phyloP scores from a whole-genome alignment of 2,797 vertebrate genomes.

The Trachops cirrhosus region DNA sequence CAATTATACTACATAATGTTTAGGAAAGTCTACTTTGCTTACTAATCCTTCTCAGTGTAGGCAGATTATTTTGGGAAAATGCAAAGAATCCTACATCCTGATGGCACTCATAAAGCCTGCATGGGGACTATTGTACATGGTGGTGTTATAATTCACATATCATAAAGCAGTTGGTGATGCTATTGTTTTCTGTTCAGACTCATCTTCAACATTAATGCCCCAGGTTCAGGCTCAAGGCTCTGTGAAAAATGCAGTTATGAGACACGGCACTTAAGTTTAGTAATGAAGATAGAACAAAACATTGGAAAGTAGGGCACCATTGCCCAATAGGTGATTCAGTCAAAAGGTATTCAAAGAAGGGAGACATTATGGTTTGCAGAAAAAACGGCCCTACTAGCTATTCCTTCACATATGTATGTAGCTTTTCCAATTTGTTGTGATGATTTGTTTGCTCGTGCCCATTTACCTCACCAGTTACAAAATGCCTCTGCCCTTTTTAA shows the following conservation, averaged over 20 bases:
- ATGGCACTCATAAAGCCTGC: not conserved
- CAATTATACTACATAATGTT: not conserved
- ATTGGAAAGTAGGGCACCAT: not conserved
- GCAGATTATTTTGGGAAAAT: not conserved
- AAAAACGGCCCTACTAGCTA: not conserved
- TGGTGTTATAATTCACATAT: not conserved
- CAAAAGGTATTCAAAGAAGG: not conserved
- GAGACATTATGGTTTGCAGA: not conserved
- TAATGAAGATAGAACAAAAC: not conserved
- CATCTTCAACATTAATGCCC: not conserved
- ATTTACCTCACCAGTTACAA: not conserved
- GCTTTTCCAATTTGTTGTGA: not conserved
- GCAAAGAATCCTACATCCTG: not conserved
- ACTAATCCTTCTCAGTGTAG: not conserved
- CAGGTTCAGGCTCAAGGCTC: not conserved
- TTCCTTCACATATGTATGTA: not conserved
- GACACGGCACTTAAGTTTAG: not conserved
- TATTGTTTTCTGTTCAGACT: not conserved
- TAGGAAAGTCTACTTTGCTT: not conserved
- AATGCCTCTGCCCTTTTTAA: not conserved
- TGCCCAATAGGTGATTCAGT: not conserved
- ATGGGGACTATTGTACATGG: too few relatives aligned
- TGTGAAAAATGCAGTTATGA: not conserved
- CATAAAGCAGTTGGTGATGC: not conserved
- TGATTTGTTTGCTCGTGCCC: not conserved